Conservation (phyloP, 2,888 invertebrate genomes). For the Xestia ashworthii region DNA sequence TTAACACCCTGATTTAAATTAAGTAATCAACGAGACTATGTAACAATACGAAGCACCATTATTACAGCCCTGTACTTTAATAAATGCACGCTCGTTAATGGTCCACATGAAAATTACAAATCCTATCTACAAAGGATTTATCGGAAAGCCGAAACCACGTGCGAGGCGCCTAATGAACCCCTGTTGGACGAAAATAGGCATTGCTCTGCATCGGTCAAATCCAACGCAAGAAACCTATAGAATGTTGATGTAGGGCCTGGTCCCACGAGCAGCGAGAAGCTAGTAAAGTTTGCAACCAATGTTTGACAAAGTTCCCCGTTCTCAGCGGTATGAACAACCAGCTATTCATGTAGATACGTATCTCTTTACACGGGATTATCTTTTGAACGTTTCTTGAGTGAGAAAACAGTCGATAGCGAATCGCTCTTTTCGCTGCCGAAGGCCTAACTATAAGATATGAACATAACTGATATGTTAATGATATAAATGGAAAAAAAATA, state of each 20-base stretch:
- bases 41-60: background rate
- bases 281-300: background rate
- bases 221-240: background rate
- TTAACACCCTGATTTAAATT: background rate
- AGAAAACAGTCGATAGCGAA: background rate
- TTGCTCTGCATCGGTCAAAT: background rate
- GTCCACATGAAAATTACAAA: conserved; percentile 43
- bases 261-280: background rate
- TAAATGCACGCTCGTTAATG: conserved; percentile 23
- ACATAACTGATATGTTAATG: no score
- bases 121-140: conserved; percentile 50
- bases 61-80: conserved; percentile 19
- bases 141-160: conserved; percentile 14
- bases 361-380: background rate
- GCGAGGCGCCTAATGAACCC: conserved; percentile 1
- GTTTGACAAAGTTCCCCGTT: background rate
- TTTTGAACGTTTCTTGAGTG: background rate
- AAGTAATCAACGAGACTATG: background rate
- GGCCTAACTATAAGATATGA: background rate
- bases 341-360: background rate
- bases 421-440: background rate
- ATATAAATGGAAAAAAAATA: no score
- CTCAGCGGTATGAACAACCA: background rate
- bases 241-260: background rate
- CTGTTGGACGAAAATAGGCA: background rate